A percentile compares a stretch with the other conserved stretches of the same genome.
Conservation (phyloP, 2,888 invertebrate genomes). For the Dryocosmus kuriphilus region DNA sequence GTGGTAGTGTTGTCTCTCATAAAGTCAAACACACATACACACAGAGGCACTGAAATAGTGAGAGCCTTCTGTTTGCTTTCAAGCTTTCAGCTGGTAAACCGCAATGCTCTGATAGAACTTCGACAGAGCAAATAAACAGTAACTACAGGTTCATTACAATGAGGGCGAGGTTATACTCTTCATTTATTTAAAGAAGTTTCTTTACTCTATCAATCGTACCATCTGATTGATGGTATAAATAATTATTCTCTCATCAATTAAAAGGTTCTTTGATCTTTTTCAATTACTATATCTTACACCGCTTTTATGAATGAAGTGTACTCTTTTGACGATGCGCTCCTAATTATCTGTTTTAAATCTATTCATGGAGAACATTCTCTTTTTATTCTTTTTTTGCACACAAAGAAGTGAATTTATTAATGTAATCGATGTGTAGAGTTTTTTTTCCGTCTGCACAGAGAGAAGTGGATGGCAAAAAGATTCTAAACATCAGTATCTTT, state of each 20-base stretch:
- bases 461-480: too few species aligned
- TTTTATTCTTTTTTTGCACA: too few species aligned
- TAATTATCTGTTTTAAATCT: too few species aligned
- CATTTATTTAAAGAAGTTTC: constrained; percentile 18
- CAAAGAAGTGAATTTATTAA: too few species aligned
- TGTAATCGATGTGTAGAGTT: too few species aligned
- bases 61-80: constrained; percentile 34
- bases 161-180: background rate
- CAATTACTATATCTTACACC: background rate
- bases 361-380: too few species aligned
- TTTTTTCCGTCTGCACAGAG: too few species aligned
- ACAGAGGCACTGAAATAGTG: background rate
- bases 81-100: constrained; percentile 40
- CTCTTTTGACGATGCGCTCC: too few species aligned
- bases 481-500: too few species aligned
- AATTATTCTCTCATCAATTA: constrained; percentile 10
- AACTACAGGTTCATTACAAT: constrained; percentile 37
- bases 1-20: constrained; percentile 9
- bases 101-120: constrained; percentile 6
- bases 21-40: constrained; percentile 11
- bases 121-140: constrained; percentile 43
- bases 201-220: constrained; percentile 24
- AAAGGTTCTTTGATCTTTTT: background rate
- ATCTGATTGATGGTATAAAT: constrained; percentile 24
- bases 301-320: constrained; percentile 34